These are phyloP conservation scores for Idris sp. DNA, from an alignment of 1,140 invertebrate species.

Conservation along the genomic window DNA sequence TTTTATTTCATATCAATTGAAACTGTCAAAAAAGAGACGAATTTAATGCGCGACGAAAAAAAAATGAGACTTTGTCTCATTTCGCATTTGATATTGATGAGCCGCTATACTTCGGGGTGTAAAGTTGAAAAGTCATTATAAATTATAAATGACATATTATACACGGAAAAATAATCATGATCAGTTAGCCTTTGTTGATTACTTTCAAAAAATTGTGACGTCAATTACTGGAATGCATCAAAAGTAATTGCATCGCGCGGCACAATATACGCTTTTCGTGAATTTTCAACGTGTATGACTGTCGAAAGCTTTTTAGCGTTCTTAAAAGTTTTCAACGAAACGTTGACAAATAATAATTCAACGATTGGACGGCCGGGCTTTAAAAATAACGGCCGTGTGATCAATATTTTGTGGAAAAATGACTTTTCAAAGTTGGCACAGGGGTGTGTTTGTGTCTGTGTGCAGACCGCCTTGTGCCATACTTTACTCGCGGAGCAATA, in stretches of 20 bases:
- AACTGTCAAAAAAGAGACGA: constrained; percentile 40
- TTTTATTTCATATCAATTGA: constrained; percentile 53
- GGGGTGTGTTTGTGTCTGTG: no score
- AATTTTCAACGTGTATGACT: constrained; percentile 22
- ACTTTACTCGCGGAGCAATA: constrained; percentile 19
- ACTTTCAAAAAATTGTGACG: constrained; percentile 42
- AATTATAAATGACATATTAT: constrained; percentile 62
- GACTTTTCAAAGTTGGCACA: constrained; percentile 16
- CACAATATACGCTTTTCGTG: constrained; percentile 21
- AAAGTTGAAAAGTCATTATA: constrained; percentile 61
- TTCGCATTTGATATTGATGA: constrained; percentile 33
- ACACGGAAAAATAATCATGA: constrained; percentile 53
- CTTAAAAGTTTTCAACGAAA: constrained; percentile 42
- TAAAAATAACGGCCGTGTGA: constrained; percentile 34
- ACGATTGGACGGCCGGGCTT: constrained; percentile 17
- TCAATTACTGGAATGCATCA: constrained; percentile 53
- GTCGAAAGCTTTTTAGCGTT: constrained; percentile 53
- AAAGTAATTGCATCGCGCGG: constrained; percentile 48
- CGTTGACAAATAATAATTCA: constrained; percentile 45
- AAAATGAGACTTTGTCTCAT: constrained; percentile 36
- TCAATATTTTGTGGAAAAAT: constrained; percentile 30
- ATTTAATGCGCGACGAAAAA: constrained; percentile 27
- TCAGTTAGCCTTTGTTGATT: constrained; percentile 46
- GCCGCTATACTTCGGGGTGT: neutral
- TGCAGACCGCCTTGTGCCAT: constrained; percentile 9